Percentiles rank a stretch among this genome's conserved stretches.
phyloP scores from a whole-genome alignment of 2,888 invertebrate species.

The Erebia palarica region DNA sequence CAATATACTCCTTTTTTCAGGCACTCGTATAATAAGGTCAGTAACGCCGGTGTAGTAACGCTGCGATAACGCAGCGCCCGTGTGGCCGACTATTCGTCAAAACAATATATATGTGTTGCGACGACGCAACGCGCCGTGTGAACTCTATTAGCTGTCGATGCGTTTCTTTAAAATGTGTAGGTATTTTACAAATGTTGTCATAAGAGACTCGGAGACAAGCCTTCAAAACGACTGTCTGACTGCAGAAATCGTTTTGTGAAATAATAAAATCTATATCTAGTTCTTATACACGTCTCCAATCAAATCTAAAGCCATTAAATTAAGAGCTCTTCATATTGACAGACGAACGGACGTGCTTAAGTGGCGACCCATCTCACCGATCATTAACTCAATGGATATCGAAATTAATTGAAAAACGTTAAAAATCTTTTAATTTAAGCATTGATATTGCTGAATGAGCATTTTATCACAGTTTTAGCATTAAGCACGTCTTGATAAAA shows the following conservation, averaged over 20 bases:
- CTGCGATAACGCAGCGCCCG: too few species aligned
- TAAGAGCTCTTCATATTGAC: conserved; percentile 39
- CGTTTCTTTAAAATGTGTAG: background rate
- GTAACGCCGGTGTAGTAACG: too few species aligned
- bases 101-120: too few species aligned
- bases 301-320: conserved; percentile 26
- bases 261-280: background rate
- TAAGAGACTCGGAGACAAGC: too few species aligned
- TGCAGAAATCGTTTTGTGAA: too few species aligned
- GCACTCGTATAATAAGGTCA: too few species aligned
- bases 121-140: too few species aligned
- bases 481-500: background rate
- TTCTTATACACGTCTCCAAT: conserved; percentile 17
- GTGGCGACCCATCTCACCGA: conserved; percentile 47
- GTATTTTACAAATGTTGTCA: too few species aligned
- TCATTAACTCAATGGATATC: conserved; percentile 25
- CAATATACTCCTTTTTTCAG: too few species aligned
- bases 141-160: too few species aligned
- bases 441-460: background rate
- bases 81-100: too few species aligned
- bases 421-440: background rate
- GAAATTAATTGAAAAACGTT: conserved; percentile 14
- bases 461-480: background rate
- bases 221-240: too few species aligned
- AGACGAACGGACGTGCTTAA: conserved; percentile 56